Base-by-base conservation (phyloP, 2,888 invertebrate genomes). In the Biston betularia region DNA sequence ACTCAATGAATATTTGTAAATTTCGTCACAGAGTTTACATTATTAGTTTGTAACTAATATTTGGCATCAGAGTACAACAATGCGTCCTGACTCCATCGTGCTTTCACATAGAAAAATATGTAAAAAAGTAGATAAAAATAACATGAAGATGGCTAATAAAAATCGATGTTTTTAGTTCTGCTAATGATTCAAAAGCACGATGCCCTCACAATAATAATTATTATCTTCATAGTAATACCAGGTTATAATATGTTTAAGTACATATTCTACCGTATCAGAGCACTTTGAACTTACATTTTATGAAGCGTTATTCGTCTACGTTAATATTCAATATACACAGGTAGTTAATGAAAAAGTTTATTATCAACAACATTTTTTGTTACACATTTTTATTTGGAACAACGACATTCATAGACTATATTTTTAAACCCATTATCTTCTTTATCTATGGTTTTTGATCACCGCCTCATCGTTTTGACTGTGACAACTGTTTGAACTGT, bases 201-300 rank as follows among this genome's bases (percentile, higher is more conserved):
- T 55, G 65, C 52, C 34, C 40, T 33, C 57, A 45, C 34, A 46
- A 44, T 33, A 38, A 52, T n/a, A 53, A 45, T 35, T 46, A 54
- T 24, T 40, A 74, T 73, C 76, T 64, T 74, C 71, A 69, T 79
- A 79, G 77, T 75, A 79, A 84, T 84, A 82, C 79, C 82, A 78
- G 89, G 87, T 83, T 90, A 90, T 83, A 6, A n/a, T 35, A 88
- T 72, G 74, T 89, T 72, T 92, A 92, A 92, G 92, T 92, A 92
- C 91, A 89, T 83, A 82, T 79, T 81, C 86, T 88, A 89, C 84
- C 71, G 74, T 83, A 82, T 82, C 84, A 86, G 89, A 89, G 89
- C 89, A 89, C 87, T 87, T 82, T 69, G 69, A 68, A 63, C 63
- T 63, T 68, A 68, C 66, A 68, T 24, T 2, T 62, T 54, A 63